phyloP scores from a whole-genome alignment of 2,113 vertebrate genomes.

The Brevimyrus niger region DNA sequence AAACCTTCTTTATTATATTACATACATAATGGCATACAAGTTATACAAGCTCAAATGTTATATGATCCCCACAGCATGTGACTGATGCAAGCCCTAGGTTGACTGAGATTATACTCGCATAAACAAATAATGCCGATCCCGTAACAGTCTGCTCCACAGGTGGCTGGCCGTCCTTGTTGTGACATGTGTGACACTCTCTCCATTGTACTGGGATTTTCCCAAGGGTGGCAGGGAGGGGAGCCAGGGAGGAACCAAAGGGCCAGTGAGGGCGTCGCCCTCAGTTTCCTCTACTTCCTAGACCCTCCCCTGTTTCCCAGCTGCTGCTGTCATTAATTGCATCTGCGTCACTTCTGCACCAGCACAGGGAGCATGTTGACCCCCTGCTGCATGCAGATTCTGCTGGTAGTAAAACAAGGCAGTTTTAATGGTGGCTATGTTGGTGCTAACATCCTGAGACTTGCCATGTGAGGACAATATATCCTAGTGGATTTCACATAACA shows the following conservation, averaged over 20 bases:
- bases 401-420: neutral
- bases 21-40: neutral
- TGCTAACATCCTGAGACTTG: neutral
- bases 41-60: neutral
- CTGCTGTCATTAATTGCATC: slow-evolving; percentile 12
- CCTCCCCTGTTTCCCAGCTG: slow-evolving; percentile 19
- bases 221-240: neutral
- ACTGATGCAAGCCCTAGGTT: neutral
- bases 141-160: slow-evolving; percentile 5
- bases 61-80: neutral
- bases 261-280: slow-evolving; percentile 5
- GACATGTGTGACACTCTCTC: slow-evolving; percentile 8
- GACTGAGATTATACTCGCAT: slow-evolving; percentile 7
- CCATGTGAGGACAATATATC: neutral
- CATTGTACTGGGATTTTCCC: neutral
- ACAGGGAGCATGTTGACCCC: neutral
- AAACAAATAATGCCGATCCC: slow-evolving; percentile 3
- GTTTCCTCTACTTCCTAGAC: slow-evolving; percentile 21
- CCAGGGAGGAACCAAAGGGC: neutral
- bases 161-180: neutral
- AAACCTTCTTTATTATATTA: neutral
- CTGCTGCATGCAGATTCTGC: neutral
- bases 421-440: neutral
- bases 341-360: neutral
- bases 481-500: neutral